These are phyloP conservation scores for Podabrus alpinus DNA, from an alignment of 2,888 invertebrate species.

Conservation along the genomic window DNA sequence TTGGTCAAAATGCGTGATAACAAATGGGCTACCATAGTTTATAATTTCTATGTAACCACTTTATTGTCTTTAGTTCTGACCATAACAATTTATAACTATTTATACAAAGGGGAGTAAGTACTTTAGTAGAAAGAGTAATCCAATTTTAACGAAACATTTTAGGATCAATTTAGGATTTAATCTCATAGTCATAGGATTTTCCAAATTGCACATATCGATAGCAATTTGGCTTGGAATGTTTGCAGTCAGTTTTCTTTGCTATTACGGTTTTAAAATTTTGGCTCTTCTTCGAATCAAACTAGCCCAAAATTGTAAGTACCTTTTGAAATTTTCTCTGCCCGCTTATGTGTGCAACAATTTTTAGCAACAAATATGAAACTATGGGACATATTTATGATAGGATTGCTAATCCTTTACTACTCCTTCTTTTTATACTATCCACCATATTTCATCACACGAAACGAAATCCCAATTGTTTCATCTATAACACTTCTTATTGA, in stretches of 20 bases:
- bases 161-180: constrained; percentile 63
- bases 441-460: background rate
- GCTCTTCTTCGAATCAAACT: background rate
- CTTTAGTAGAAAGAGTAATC: background rate
- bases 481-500: background rate
- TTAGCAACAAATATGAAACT: background rate
- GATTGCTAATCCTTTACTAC: background rate
- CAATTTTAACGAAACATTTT: constrained; percentile 30
- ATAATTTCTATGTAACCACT: constrained; percentile 81
- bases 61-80: constrained; percentile 74
- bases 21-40: constrained; percentile 79
- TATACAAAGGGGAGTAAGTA: constrained; percentile 76
- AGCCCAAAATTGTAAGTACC: constrained; percentile 8
- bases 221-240: constrained; percentile 62
- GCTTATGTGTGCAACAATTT: background rate
- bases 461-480: background rate
- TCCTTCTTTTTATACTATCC: background rate
- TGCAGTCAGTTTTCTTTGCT: constrained; percentile 42
- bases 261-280: constrained; percentile 12
- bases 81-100: constrained; percentile 72
- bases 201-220: constrained; percentile 62
- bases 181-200: constrained; percentile 64
- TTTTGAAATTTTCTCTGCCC: background rate
- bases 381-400: background rate
- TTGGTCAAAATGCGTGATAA: constrained; percentile 78